A percentile compares a stretch with the other conserved stretches of the same genome.
Conservation (phyloP, 2,888 invertebrate species). For the Chrysopilus asiliformis region DNA sequence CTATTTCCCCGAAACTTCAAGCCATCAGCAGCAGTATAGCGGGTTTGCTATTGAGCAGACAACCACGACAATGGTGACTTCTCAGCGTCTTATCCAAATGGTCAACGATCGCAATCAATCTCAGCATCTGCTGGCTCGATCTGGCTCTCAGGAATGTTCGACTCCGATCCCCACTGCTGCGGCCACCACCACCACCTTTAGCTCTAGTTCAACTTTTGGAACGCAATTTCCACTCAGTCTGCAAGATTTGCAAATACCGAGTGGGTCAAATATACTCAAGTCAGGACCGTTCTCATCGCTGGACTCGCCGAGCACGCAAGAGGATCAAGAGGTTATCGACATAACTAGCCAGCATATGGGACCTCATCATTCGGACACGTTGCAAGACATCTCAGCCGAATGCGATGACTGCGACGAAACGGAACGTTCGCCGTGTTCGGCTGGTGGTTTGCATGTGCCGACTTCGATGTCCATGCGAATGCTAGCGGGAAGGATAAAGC, state of each 20-base stretch:
- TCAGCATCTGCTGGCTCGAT: conserved; percentile 6
- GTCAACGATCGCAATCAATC: conserved; percentile 13
- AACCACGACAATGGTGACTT: conserved; percentile 10
- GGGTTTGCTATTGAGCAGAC: conserved; percentile 20
- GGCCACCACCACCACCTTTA: neutral
- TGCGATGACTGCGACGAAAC: conserved; percentile 33
- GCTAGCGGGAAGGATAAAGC: conserved; percentile 42
- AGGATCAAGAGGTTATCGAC: conserved; percentile 42
- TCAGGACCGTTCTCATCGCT: conserved; percentile 3
- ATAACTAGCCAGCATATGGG: conserved; percentile 33
- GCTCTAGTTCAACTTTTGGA: neutral
- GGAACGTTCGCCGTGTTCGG: conserved; percentile 41
- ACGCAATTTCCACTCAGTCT: neutral
- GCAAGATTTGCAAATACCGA: conserved; percentile 3
- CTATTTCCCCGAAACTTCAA: conserved; percentile 31
- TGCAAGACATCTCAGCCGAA: conserved; percentile 18
- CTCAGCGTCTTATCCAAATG: conserved; percentile 12
- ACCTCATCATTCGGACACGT: conserved; percentile 13
- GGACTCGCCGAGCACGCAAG: conserved; percentile 25
- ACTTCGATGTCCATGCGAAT: conserved; percentile 41
- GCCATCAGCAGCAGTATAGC: conserved; percentile 17
- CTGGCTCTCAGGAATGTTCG: conserved; percentile 5
- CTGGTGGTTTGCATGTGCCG: conserved; percentile 48
- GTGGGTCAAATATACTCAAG: neutral
- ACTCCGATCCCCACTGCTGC: neutral